A percentile compares a stretch with the other conserved stretches of the same genome.
These are phyloP conservation scores for Scomber colias DNA, from an alignment of 2,113 vertebrate genomes.

Conservation along the genomic window DNA sequence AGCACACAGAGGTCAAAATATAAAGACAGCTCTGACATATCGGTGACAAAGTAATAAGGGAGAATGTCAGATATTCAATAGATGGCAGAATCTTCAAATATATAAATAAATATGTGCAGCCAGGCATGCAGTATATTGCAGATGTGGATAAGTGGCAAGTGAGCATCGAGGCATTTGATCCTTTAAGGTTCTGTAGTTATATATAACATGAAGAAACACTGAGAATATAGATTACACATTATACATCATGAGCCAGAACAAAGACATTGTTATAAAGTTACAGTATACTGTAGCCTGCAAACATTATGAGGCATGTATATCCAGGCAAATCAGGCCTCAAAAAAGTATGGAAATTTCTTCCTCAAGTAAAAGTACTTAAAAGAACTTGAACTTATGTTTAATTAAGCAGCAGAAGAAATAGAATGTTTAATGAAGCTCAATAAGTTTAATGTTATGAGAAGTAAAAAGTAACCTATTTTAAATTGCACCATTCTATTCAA, in stretches of 20 bases:
- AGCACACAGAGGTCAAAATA: constrained; percentile 27
- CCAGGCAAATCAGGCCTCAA: background rate
- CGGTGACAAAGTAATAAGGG: constrained; percentile 25
- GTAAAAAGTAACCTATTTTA: background rate
- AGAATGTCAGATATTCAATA: constrained; percentile 4
- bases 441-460: background rate
- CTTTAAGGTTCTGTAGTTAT: background rate
- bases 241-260: background rate
- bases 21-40: constrained; percentile 8
- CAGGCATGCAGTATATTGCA: background rate
- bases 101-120: background rate
- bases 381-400: constrained; percentile 11
- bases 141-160: constrained; percentile 6
- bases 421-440: no score
- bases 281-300: background rate
- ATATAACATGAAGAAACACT: background rate
- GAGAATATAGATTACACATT: background rate
- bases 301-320: background rate
- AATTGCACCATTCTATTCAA: background rate
- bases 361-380: background rate
- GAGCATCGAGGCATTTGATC: background rate
- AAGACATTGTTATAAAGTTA: background rate
- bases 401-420: background rate
- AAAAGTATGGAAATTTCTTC: background rate
- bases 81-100: background rate